Conservation (phyloP, 2,888 invertebrate genomes). For the Plutella xylostella region DNA sequence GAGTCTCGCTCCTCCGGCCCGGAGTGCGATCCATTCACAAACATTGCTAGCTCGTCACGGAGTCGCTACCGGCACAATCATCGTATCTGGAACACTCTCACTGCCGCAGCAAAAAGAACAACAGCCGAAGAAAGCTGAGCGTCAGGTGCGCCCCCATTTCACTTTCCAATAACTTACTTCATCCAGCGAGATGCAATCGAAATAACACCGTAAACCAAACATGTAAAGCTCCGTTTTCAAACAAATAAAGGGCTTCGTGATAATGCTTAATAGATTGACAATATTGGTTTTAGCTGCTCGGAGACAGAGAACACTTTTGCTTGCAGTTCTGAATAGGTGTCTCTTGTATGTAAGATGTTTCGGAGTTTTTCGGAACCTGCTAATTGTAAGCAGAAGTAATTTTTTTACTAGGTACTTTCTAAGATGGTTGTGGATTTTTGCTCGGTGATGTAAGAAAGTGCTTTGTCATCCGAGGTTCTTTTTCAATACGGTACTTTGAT, state of each 20-base stretch:
- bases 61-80: conserved; percentile 58
- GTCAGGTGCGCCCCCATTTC: conserved; percentile 66
- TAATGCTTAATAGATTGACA: conserved; percentile 21
- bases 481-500: too few relatives aligned
- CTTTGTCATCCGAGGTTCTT: too few relatives aligned
- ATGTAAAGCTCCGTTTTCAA: conserved; percentile 20
- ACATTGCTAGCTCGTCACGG: conserved; percentile 25
- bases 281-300: conserved; percentile 2
- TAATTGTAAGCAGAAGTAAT: too few relatives aligned
- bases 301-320: conserved; percentile 1
- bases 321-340: too few relatives aligned
- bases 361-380: too few relatives aligned
- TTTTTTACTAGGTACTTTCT: too few relatives aligned
- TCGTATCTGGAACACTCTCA: conserved; percentile 67
- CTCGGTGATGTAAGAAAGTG: too few relatives aligned
- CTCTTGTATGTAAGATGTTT: too few relatives aligned
- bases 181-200: conserved; percentile 22
- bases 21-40: too few relatives aligned
- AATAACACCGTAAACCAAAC: conserved; percentile 29
- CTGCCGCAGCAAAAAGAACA: conserved; percentile 59
- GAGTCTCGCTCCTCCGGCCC: too few relatives aligned
- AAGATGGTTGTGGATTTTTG: too few relatives aligned
- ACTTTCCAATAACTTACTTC: conserved; percentile 63
- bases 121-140: conserved; percentile 61
- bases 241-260: conserved; percentile 11